phyloP scores from a whole-genome alignment of 1,140 invertebrate genomes.

The Microvelia longipes region DNA sequence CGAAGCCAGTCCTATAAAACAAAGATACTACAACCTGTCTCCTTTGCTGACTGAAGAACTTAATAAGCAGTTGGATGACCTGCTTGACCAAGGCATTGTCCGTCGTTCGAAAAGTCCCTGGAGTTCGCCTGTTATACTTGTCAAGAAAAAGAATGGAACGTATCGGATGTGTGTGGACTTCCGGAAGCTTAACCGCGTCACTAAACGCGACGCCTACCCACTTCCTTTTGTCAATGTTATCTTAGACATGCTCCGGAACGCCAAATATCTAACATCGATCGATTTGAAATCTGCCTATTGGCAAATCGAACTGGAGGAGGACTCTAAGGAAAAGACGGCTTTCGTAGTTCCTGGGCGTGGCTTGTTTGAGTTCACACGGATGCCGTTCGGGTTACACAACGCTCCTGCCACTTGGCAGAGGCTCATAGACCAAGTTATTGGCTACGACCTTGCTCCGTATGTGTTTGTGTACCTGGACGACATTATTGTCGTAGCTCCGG shows the following conservation, averaged over 20 bases:
- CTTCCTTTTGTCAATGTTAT: not conserved
- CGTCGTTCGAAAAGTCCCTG: slow-evolving; percentile 31
- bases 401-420: slow-evolving; percentile 23
- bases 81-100: slow-evolving; percentile 28
- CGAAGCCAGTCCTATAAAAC: slow-evolving; percentile 8
- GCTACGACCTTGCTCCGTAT: slow-evolving; percentile 7
- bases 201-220: slow-evolving; percentile 21
- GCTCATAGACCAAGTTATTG: slow-evolving; percentile 20
- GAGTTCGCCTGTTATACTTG: slow-evolving; percentile 32
- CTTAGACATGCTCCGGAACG: slow-evolving; percentile 23
- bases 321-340: slow-evolving; percentile 11
- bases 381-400: slow-evolving; percentile 29
- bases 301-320: slow-evolving; percentile 11
- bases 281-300: slow-evolving; percentile 26
- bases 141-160: slow-evolving; percentile 34
- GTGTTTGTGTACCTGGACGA: slow-evolving; percentile 24
- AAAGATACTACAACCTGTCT: slow-evolving; percentile 12
- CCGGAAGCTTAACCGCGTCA: slow-evolving; percentile 30
- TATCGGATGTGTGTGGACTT: slow-evolving; percentile 34
- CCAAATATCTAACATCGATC: slow-evolving; percentile 22
- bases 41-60: not conserved
- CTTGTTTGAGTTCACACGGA: slow-evolving; percentile 24
- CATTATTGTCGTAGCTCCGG: slow-evolving; percentile 19
- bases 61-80: slow-evolving; percentile 11
- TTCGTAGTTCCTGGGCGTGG: slow-evolving; percentile 20